phyloP scores from a whole-genome alignment of 1,140 invertebrate genomes.

The Nasonia giraulti region DNA sequence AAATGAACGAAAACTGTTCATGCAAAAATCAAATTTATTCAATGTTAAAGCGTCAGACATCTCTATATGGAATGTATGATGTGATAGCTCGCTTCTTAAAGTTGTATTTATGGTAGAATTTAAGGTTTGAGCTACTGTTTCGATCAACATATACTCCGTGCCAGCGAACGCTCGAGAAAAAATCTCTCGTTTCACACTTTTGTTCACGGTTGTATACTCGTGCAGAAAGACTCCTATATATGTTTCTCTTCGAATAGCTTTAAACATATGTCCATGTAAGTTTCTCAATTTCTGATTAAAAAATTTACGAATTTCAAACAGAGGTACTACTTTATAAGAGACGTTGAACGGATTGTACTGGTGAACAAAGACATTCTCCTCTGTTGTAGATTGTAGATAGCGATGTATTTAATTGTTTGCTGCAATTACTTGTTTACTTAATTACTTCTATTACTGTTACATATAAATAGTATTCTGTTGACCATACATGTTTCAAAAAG shows the following conservation, averaged over 20 bases:
- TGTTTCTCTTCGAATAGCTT: neutral
- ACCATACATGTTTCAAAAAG: neutral
- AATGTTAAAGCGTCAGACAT: too few species aligned
- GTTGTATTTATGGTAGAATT: too few species aligned
- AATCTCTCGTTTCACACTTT: too few species aligned
- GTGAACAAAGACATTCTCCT: neutral
- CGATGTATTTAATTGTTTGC: neutral
- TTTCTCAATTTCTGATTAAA: neutral
- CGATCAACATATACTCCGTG: too few species aligned
- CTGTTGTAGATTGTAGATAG: neutral
- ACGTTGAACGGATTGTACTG: neutral
- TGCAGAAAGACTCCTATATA: too few species aligned
- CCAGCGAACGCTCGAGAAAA: too few species aligned
- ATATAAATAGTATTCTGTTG: neutral
- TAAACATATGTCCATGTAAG: neutral
- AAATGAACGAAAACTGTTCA: too few species aligned
- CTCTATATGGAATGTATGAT: too few species aligned
- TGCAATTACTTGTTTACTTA: neutral
- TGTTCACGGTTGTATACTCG: too few species aligned
- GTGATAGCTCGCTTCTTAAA: too few species aligned
- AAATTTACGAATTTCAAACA: neutral
- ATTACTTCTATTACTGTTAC: neutral
- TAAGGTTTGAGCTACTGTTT: too few species aligned
- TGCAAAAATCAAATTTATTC: too few species aligned
- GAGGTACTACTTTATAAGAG: neutral